Base-by-base conservation (phyloP, 2,797 vertebrate species). In the Acanthopagrus latus region DNA sequence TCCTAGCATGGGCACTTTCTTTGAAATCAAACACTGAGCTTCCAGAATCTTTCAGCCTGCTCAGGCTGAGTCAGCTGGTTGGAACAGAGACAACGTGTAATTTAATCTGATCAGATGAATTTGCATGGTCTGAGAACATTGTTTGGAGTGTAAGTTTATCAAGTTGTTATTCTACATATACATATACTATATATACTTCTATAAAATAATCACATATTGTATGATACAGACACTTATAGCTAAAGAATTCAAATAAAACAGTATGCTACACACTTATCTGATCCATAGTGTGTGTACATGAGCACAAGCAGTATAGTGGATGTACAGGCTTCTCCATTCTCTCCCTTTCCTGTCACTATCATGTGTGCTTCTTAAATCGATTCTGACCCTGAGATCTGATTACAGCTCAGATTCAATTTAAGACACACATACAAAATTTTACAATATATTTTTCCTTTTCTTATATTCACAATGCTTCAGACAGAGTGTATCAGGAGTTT, bases 1-100 rank as follows among this genome's bases (percentile, higher is more conserved):
- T 57, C 38, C n/a, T 11, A 80, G 68, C 67, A 54, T 2, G 2
- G 57, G 12, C 58, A 58, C 64, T 74, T 69, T 70, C 7, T 58
- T 17, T 78, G 82, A 81, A 85, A 88, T 78, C 27, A 71, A 52
- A 78, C 64, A 46, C 78, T 54, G 55, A 67, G 48, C 57, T 65
- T 59, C 44, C 27, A 44, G 69, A 47, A 62, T 59, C 33, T 62
- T 41, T 71, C 43, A 55, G 41, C 9, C 14, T 17, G 12, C 43
- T 62, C 3, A 2, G 33, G 51, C 78, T 75, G 74, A 87, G 64
- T 76, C 82, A 72, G 54, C 44, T 38, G 59, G 27, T 23, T 62
- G 55, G 43, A 23, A 75, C 50, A 4, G 12, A 58, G 56, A 74
- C 20, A 16, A 16, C 0, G 1, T 73, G 74, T 52, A 58, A 82